Base-by-base conservation (phyloP, 1,140 invertebrate genomes). In the Episyrphus balteatus region DNA sequence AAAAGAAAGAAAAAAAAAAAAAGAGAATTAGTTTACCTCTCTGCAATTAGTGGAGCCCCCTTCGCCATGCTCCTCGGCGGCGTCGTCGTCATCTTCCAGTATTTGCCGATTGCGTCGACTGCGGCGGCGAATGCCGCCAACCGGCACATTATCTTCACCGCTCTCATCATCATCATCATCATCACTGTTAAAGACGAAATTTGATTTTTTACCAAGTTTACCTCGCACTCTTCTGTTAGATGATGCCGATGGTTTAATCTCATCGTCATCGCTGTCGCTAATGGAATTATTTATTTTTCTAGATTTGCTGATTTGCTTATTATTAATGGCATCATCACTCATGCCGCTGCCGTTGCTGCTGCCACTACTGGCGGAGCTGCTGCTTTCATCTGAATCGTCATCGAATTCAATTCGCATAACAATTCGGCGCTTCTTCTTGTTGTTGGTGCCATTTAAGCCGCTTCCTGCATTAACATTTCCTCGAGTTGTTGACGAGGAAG, bases 351-450 rank as follows among this genome's bases (percentile, higher is more conserved):
- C 55, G 38, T 48, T 44, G 46, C 52, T 54, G 42, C 50, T 42
- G 9, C 11, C 19, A 34, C 36, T 50, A 34, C 49, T 49, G 37
- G 39, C 34, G 5, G 46, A 54, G 30, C 44, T 39, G 18, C 38
- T 19, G 2, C 32, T 45, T n/a, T 50, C 50, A 49, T 56, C 57
- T 14, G 59, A 57, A 31, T 57, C 52, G 47, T 64, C 62, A 43
- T 61, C 58, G 26, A 69, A 58, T 51, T 70, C 61, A 26, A 71
- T 62, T 31, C 66, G 55, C 62, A 67, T 67, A 9, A 67, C 61
- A 48, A 67, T 62, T 39, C 59, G 56, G 39, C 61, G 58, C 46
- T 63, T 66, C 32, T 51, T 51, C 50, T 2, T 42, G 41, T 11
- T 51, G 17, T 50, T 53, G 15, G 44, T 44, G 26, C 42, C 18